phyloP scores from a whole-genome alignment of 2,113 vertebrate species.

The Ginglymostoma cirratum region DNA sequence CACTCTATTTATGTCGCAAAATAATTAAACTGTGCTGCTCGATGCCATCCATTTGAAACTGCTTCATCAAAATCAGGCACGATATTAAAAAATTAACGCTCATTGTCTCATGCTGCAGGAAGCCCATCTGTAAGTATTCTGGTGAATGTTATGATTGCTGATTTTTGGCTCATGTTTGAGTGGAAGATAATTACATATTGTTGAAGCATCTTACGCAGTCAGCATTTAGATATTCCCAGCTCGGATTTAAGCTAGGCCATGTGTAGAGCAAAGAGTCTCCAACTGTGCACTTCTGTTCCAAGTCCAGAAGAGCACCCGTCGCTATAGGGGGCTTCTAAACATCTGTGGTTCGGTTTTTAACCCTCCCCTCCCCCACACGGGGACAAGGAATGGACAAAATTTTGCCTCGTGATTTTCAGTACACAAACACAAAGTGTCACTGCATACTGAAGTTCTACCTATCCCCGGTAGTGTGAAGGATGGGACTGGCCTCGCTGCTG shows the following conservation, averaged over 20 bases:
- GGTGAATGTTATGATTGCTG: neutral
- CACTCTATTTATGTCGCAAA: neutral
- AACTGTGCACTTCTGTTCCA: neutral
- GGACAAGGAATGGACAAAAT: no score
- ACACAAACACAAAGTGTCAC: no score
- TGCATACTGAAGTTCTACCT: no score
- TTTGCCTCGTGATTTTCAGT: no score
- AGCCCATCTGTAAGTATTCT: neutral
- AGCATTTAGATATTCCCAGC: neutral
- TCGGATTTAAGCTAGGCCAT: neutral
- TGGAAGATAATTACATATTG: neutral
- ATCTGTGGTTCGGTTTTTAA: neutral
- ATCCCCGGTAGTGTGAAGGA: no score
- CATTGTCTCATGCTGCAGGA: neutral
- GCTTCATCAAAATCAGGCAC: slow-evolving; percentile 10
- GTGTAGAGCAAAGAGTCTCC: neutral
- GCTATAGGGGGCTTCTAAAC: neutral
- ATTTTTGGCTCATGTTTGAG: slow-evolving; percentile 4
- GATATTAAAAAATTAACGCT: neutral
- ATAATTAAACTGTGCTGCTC: neutral
- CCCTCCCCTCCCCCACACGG: no score
- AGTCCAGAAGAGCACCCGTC: neutral
- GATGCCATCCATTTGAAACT: neutral
- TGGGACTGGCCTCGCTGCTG: no score
- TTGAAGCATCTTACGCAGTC: neutral